Evolutionary conservation across 2,888 invertebrate species (phyloP).

Genomic region (Lepeophtheirus nordmannii): DNA sequence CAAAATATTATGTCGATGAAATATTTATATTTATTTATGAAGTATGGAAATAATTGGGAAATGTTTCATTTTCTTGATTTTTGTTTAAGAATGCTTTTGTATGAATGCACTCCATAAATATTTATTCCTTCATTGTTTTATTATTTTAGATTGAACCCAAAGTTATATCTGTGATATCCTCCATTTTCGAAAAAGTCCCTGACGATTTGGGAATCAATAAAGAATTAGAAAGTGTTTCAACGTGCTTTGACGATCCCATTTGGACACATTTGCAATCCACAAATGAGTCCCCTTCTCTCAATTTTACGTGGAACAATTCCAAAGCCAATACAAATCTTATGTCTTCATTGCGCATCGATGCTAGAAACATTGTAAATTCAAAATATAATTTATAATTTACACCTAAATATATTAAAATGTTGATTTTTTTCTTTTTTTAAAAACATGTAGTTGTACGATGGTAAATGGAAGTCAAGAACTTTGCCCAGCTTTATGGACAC

Average conservation of each 20-base stretch:
- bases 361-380: not conserved
- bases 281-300: not conserved
- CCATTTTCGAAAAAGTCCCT: not conserved
- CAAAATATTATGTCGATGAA: too few species aligned
- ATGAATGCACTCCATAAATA: not conserved
- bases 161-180: conserved; percentile 2
- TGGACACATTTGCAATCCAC: not conserved
- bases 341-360: not conserved
- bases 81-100: not conserved
- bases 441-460: not conserved
- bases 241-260: not conserved
- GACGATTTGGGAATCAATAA: not conserved
- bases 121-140: not conserved
- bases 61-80: not conserved
- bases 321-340: not conserved
- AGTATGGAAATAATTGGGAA: too few species aligned
- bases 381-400: not conserved
- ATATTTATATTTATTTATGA: too few species aligned
- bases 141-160: not conserved
- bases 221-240: not conserved
- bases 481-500: not conserved
- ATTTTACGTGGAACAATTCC: not conserved
- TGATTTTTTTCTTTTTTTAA: not conserved
- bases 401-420: not conserved
- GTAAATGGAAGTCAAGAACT: conserved; percentile 2